A percentile compares a stretch with the other conserved stretches of the same genome.
Conservation (phyloP, 2,113 vertebrate genomes). For the Emydura subglobosa region DNA sequence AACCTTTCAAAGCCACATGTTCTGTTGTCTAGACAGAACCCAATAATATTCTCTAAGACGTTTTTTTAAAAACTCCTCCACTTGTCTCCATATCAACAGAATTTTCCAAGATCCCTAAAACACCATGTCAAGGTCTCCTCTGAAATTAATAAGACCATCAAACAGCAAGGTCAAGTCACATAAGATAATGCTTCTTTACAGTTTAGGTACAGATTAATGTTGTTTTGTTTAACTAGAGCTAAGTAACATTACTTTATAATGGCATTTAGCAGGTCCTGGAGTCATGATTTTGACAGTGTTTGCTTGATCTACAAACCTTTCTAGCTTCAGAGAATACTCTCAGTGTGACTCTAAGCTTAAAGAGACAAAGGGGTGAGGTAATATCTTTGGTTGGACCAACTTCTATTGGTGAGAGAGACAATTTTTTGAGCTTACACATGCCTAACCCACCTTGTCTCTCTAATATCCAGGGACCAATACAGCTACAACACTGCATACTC, state of each 20-base stretch:
- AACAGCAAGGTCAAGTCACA: conserved; percentile 65
- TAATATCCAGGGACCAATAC: not conserved
- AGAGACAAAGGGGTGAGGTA: not conserved
- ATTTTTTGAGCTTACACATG: too few relatives aligned
- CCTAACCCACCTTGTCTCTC: not conserved
- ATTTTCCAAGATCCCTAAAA: conserved; percentile 31
- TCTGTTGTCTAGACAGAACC: not conserved
- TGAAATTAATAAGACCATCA: conserved; percentile 59
- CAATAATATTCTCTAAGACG: not conserved
- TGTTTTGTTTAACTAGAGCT: conserved; percentile 64
- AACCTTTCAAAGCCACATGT: not conserved
- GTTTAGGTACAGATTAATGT: conserved; percentile 58
- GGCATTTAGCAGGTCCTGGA: conserved; percentile 56
- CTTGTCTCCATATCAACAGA: not conserved
- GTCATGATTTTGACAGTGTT: conserved; percentile 62
- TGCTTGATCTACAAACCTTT: conserved; percentile 62
- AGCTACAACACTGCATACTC: not conserved
- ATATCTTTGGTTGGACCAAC: not conserved
- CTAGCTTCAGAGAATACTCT: conserved; percentile 40
- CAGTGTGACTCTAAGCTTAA: conserved; percentile 30
- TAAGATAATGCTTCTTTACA: conserved; percentile 65
- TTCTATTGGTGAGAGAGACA: too few relatives aligned
- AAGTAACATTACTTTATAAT: conserved; percentile 56
- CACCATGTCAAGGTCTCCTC: conserved; percentile 16
- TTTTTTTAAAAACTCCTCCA: not conserved